Conservation (phyloP, 2,113 vertebrate species). For the Piaya cayana region DNA sequence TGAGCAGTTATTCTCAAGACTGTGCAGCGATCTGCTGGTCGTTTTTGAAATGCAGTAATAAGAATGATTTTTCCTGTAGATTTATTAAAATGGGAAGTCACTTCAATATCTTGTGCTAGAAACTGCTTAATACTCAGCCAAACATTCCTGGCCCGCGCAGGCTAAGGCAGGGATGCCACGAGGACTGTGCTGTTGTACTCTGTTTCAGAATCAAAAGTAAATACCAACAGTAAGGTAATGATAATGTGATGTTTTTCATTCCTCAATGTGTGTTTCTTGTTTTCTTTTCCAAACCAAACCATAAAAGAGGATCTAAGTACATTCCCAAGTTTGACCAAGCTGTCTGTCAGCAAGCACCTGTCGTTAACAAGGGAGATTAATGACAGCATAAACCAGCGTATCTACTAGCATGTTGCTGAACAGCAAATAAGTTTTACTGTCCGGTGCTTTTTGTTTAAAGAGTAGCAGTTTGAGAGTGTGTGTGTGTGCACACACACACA, state of each 20-base stretch:
- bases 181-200: neutral
- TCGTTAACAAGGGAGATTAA: slow-evolving; percentile 42
- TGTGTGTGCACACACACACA: neutral
- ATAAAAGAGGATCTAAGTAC: neutral
- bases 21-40: neutral
- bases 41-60: neutral
- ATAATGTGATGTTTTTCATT: neutral
- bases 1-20: neutral
- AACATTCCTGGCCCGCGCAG: neutral
- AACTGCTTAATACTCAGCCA: neutral
- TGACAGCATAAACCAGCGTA: neutral
- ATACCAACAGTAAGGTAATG: neutral
- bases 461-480: neutral
- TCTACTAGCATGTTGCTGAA: neutral
- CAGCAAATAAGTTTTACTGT: slow-evolving; percentile 4
- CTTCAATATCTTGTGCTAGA: neutral
- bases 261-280: neutral
- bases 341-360: slow-evolving; percentile 39
- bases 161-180: neutral
- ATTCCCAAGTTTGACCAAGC: neutral
- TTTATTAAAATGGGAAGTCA: neutral
- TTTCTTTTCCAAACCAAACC: neutral
- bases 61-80: neutral
- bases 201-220: neutral
- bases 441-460: neutral